A percentile compares a stretch with the other conserved stretches of the same genome.
Conservation (phyloP, 2,797 vertebrate genomes). For the Austrolebias charrua region DNA sequence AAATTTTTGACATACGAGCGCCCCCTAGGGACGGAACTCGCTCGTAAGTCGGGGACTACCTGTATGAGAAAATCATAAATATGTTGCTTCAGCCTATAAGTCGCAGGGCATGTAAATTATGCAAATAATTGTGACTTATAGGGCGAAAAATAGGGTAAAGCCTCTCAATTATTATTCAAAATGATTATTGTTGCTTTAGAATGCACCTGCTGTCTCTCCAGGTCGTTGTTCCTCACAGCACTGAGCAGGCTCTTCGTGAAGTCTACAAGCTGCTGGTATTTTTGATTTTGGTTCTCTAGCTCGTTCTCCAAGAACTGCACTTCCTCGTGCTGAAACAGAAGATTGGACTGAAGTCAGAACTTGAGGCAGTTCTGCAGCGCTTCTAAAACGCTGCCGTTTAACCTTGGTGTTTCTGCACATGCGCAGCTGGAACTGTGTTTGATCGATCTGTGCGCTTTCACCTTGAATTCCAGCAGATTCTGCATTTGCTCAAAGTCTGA, state of each 20-base stretch:
- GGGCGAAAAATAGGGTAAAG: too few species aligned
- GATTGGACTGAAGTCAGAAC: slow-evolving; percentile 4
- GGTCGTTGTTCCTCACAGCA: slow-evolving; percentile 88
- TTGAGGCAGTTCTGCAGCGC: background rate
- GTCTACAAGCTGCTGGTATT: slow-evolving; percentile 88
- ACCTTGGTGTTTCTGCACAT: background rate
- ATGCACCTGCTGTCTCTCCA: slow-evolving; percentile 91
- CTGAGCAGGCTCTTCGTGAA: slow-evolving; percentile 91
- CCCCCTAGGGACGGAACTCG: too few species aligned
- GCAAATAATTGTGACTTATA: too few species aligned
- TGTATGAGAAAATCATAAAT: too few species aligned
- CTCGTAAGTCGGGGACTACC: too few species aligned
- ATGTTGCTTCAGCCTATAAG: too few species aligned
- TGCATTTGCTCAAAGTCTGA: slow-evolving; percentile 93
- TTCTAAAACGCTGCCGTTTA: background rate
- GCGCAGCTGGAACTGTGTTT: background rate
- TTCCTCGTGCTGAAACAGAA: slow-evolving; percentile 88
- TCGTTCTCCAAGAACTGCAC: slow-evolving; percentile 94
- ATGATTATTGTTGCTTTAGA: background rate
- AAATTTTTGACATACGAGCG: too few species aligned
- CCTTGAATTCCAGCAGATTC: slow-evolving; percentile 93
- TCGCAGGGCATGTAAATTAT: too few species aligned
- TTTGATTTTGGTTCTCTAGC: slow-evolving; percentile 93
- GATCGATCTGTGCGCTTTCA: slow-evolving; percentile 55
- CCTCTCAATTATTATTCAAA: too few species aligned